Percentiles rank a stretch among this genome's conserved stretches.
Conservation (phyloP, 35 echinoderm and acorn worm species). For the Lytechinus pictus region DNA sequence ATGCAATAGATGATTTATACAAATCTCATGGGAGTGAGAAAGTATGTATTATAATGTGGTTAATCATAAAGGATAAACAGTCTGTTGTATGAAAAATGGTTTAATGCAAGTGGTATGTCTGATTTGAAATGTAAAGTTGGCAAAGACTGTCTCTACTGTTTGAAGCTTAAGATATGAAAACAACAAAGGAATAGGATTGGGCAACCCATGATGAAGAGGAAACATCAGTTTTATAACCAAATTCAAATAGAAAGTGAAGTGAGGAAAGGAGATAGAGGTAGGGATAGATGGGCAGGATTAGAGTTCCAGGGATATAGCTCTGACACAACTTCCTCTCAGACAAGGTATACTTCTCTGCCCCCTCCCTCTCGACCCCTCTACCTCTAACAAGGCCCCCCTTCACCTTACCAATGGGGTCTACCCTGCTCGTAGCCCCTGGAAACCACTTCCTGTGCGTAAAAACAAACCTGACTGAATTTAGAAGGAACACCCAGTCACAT, state of each 20-base stretch:
- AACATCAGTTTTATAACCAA: neutral
- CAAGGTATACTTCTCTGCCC: neutral
- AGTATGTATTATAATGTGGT: neutral
- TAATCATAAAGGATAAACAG: neutral
- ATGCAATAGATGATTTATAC: neutral
- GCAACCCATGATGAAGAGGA: neutral
- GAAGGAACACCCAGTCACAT: neutral
- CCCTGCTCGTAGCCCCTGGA: neutral
- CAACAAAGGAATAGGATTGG: neutral
- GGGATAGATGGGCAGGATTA: neutral
- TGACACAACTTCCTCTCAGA: slow-evolving; percentile 46
- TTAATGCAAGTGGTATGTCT: neutral
- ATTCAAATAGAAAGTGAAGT: neutral
- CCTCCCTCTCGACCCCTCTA: neutral
- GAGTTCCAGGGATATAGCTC: neutral
- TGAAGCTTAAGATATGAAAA: neutral
- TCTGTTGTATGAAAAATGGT: neutral
- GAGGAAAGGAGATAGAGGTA: neutral
- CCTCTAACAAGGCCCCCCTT: neutral
- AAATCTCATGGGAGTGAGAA: neutral
- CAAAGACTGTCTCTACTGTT: neutral
- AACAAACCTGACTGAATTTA: slow-evolving; percentile 41
- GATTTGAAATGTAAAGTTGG: neutral
- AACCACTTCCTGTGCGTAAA: slow-evolving; percentile 1
- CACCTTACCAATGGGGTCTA: neutral